Evolutionary conservation across 2,797 vertebrate species (phyloP), one percentile per base, ranked within the genome.

Genomic region (Nasua narica): DNA sequence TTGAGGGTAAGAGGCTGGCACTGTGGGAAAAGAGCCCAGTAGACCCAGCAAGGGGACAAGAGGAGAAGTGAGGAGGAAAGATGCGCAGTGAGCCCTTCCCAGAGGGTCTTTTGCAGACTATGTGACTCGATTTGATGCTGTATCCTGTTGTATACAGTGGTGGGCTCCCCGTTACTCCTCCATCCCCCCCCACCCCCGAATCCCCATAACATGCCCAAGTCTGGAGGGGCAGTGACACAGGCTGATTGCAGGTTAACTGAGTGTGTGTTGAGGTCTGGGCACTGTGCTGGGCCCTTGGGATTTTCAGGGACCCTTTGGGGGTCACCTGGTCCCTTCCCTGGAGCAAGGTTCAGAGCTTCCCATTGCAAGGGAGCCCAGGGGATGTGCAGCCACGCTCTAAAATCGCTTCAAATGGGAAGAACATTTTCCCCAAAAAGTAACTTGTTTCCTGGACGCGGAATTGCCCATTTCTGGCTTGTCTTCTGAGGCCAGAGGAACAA

Each of bases 111-210:
- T 72, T 23, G n/a, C 40, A 32, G 46, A 46, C 54, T 21, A 8
- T 52, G 32, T 7, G 65, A 7, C 21, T 84, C 1, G 1, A 2
- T 13, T n/a, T 84, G 54, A 11, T 35, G 2, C 19, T 40, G 32
- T 5, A 6, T 5, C 7, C 27, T 56, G 25, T 48, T 8, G 35
- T 43, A 9, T 11, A 25, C 3, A 15, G 18, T 18, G 43, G n/a
- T 40, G 19, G 35, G 11, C 32, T 27, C 54, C 37, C 23, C 7
- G n/a, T 5, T 27, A 21, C 10, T n/a, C 13, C 21, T 40, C 13
- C 3, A 48, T 32, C 0, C 15, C 27, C 7, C 0, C 60, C 13
- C 13, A 25, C n/a, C 29, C 5, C n/a, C n/a, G n/a, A n/a, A n/a
- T n/a, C n/a, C 29, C 4, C 40, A 25, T 25, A 16, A 74, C 23